Evolutionary conservation across 2,113 vertebrate genomes (phyloP).

Genomic region (Machaerirhynchus nigripectus): DNA sequence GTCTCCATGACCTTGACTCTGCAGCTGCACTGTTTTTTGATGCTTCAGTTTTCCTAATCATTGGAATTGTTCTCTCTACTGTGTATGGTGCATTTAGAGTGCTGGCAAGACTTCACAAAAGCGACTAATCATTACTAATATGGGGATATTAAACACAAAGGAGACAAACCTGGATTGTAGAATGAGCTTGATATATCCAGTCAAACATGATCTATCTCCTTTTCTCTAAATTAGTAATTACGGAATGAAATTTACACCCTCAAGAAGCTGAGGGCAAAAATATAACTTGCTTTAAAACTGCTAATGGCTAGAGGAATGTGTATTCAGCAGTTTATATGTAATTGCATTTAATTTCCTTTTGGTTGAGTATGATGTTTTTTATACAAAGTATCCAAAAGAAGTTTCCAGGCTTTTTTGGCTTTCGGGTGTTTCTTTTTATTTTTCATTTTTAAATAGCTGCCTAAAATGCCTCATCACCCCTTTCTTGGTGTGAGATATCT

Average conservation of each 20-base stretch:
- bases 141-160: neutral
- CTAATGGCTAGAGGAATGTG: neutral
- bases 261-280: neutral
- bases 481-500: neutral
- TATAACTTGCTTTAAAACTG: neutral
- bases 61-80: constrained; percentile 25
- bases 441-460: neutral
- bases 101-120: neutral
- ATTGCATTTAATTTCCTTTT: neutral
- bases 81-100: neutral
- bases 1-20: constrained; percentile 20
- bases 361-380: neutral
- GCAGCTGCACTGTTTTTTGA: constrained; percentile 24
- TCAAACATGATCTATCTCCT: neutral
- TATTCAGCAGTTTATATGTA: neutral
- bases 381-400: neutral
- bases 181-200: neutral
- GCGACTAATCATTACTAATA: neutral
- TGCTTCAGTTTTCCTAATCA: constrained; percentile 21
- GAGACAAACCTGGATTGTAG: neutral
- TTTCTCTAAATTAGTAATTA: neutral
- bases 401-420: neutral
- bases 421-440: neutral
- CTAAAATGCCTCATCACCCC: neutral
- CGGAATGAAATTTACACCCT: neutral